phyloP scores from a whole-genome alignment of 2,113 vertebrate species.

The Vimba vimba region DNA sequence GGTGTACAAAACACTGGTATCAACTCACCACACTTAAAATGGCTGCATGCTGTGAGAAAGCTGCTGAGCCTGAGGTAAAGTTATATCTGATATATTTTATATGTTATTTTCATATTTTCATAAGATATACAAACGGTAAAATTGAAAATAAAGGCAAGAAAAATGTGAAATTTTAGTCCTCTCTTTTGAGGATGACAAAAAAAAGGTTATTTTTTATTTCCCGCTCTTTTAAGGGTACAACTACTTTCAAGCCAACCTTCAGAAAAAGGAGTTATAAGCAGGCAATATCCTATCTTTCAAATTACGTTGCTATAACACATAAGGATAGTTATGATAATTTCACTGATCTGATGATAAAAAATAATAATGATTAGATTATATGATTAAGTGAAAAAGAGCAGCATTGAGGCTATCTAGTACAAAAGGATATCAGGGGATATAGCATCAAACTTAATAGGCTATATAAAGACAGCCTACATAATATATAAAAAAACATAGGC shows the following conservation, averaged over 20 bases:
- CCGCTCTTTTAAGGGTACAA: neutral
- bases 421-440: neutral
- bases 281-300: neutral
- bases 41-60: neutral
- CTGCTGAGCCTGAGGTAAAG: neutral
- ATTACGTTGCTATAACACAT: neutral
- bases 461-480: neutral
- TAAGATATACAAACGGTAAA: neutral
- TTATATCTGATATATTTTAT: neutral
- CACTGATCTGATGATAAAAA: neutral
- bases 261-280: neutral
- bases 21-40: neutral
- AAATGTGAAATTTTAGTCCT: neutral
- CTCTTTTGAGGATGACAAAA: neutral
- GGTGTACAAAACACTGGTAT: neutral
- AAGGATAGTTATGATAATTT: neutral
- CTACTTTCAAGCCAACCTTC: neutral
- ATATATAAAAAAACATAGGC: no score
- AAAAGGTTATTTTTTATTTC: neutral
- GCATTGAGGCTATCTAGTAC: neutral
- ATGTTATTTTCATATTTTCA: neutral
- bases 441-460: neutral
- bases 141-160: neutral
- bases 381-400: neutral
- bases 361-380: neutral